phyloP scores from a whole-genome alignment of 2,113 vertebrate genomes.

The Rhinogobius similis region DNA sequence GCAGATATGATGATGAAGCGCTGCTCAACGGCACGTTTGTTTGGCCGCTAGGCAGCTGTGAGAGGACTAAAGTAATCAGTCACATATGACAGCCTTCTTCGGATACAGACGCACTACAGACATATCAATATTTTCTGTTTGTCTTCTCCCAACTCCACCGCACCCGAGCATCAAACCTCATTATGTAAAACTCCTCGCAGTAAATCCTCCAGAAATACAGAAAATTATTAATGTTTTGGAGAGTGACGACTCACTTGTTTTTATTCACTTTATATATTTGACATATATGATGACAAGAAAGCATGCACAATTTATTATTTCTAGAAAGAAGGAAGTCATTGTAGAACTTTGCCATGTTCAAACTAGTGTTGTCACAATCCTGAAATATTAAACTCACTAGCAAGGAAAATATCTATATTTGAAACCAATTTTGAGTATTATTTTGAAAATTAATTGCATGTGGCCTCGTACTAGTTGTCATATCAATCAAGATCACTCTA shows the following conservation, averaged over 20 bases:
- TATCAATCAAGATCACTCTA: too few species aligned
- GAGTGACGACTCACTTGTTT: slow-evolving; percentile 6
- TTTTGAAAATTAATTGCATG: too few species aligned
- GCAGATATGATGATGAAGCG: slow-evolving; percentile 19
- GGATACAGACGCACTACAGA: slow-evolving; percentile 18
- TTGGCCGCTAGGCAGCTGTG: slow-evolving; percentile 37
- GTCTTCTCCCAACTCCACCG: slow-evolving; percentile 18
- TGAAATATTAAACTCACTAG: neutral
- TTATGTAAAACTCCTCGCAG: slow-evolving; percentile 23
- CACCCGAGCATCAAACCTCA: slow-evolving; percentile 33
- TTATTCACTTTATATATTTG: neutral
- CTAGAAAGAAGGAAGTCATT: neutral
- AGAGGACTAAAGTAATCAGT: slow-evolving; percentile 42
- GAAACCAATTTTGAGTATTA: neutral
- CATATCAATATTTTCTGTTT: slow-evolving; percentile 26
- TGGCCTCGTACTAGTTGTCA: too few species aligned
- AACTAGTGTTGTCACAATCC: neutral
- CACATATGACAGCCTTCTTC: slow-evolving; percentile 41
- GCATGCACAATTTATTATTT: neutral
- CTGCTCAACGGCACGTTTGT: slow-evolving; percentile 31
- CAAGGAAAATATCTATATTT: neutral
- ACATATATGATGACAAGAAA: slow-evolving; percentile 1
- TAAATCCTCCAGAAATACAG: slow-evolving; percentile 22
- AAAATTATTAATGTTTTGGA: slow-evolving; percentile 19
- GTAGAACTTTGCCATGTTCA: neutral